Evolutionary conservation across 2,797 vertebrate species (phyloP).

Genomic region (Anas acuta): DNA sequence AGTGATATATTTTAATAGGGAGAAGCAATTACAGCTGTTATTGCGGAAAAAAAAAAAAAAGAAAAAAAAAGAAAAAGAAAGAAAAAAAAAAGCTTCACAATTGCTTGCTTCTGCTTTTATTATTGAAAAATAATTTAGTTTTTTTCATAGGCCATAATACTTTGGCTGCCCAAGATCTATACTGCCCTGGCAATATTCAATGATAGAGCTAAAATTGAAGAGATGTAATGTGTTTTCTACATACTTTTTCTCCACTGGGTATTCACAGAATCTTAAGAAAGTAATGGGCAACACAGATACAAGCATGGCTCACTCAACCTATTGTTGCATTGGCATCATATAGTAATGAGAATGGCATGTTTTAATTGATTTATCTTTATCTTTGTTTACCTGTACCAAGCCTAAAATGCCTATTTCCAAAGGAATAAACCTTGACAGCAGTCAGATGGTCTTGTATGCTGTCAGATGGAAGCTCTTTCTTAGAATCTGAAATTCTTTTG

Average conservation of each 20-base stretch:
- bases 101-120: not conserved
- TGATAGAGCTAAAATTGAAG: not conserved
- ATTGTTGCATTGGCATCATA: not conserved
- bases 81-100: not conserved
- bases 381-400: not conserved
- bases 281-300: not conserved
- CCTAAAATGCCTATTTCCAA: not conserved
- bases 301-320: not conserved
- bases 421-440: not conserved
- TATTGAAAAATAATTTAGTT: not conserved
- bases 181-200: too few relatives aligned
- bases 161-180: not conserved
- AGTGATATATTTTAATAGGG: conserved; percentile 15
- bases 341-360: not conserved
- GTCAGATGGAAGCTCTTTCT: not conserved
- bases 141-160: not conserved
- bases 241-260: not conserved
- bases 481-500: not conserved
- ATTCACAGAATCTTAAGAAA: not conserved
- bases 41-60: not conserved
- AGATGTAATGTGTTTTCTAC: not conserved
- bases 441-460: not conserved
- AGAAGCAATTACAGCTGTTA: conserved; percentile 11
- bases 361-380: not conserved
- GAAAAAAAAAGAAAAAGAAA: too few relatives aligned